Conservation (phyloP, 1,140 invertebrate species). For the Papilio polyxenes region DNA sequence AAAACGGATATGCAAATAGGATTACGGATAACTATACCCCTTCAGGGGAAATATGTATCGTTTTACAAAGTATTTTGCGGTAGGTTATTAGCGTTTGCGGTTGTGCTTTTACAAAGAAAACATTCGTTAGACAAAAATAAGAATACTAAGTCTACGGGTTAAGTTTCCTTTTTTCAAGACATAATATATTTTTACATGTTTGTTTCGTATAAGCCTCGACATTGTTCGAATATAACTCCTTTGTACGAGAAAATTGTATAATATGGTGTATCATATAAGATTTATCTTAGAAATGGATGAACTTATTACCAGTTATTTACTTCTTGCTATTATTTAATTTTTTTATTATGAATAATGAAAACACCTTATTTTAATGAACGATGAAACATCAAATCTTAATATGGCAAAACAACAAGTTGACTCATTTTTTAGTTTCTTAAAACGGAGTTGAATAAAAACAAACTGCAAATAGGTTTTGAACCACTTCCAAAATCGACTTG, state of each 20-base stretch:
- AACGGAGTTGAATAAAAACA: background rate
- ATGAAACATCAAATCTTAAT: background rate
- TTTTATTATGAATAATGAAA: background rate
- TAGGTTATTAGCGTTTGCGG: background rate
- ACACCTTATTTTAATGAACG: background rate
- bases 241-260: background rate
- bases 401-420: constrained; percentile 13
- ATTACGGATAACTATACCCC: background rate
- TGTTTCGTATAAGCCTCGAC: background rate
- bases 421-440: background rate
- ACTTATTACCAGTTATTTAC: background rate
- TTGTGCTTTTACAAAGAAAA: constrained; percentile 5
- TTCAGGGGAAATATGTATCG: constrained; percentile 6
- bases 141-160: background rate
- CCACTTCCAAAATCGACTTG: background rate
- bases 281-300: background rate
- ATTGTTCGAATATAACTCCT: background rate
- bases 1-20: constrained; percentile 7
- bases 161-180: background rate
- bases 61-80: constrained; percentile 1
- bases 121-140: background rate
- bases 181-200: background rate
- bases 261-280: background rate
- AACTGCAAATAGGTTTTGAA: background rate
- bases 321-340: background rate